These are phyloP conservation scores for Numenius arquata DNA, from an alignment of 2,113 vertebrate genomes.

Conservation along the genomic window DNA sequence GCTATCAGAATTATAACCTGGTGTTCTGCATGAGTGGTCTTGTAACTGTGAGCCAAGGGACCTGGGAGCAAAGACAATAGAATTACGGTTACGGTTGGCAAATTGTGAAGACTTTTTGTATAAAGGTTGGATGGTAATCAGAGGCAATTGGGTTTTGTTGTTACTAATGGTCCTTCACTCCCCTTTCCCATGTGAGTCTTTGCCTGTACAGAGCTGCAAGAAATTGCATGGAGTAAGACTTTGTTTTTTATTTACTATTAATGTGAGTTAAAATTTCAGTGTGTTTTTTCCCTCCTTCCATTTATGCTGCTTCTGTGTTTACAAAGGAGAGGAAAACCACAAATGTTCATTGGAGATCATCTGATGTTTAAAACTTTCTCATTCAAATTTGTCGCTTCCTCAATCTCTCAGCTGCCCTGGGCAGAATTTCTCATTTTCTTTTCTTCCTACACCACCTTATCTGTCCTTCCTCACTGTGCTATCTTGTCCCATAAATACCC, in stretches of 20 bases:
- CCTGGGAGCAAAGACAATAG: slow-evolving; percentile 39
- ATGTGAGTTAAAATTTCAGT: background rate
- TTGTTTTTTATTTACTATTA: background rate
- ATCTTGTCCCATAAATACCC: slow-evolving; percentile 41
- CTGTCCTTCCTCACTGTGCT: slow-evolving; percentile 14
- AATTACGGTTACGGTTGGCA: slow-evolving; percentile 24
- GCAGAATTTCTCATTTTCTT: slow-evolving; percentile 24
- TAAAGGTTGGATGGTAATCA: slow-evolving; percentile 51
- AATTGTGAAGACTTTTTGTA: slow-evolving; percentile 43
- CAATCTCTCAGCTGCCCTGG: background rate
- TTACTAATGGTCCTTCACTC: slow-evolving; percentile 9
- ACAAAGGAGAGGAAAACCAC: background rate
- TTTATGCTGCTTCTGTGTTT: background rate
- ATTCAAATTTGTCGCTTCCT: background rate
- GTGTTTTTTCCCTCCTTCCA: background rate
- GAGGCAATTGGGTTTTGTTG: slow-evolving; percentile 36
- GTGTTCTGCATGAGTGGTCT: slow-evolving; percentile 31
- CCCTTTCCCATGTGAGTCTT: slow-evolving; percentile 19
- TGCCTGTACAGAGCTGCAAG: background rate
- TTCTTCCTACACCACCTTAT: slow-evolving; percentile 13
- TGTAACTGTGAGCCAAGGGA: slow-evolving; percentile 5
- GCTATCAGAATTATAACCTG: slow-evolving; percentile 45
- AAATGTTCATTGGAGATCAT: background rate
- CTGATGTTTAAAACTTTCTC: background rate
- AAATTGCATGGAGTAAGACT: background rate